Conservation (phyloP, 1,140 invertebrate species). For the Parasteatoda tepidariorum region DNA sequence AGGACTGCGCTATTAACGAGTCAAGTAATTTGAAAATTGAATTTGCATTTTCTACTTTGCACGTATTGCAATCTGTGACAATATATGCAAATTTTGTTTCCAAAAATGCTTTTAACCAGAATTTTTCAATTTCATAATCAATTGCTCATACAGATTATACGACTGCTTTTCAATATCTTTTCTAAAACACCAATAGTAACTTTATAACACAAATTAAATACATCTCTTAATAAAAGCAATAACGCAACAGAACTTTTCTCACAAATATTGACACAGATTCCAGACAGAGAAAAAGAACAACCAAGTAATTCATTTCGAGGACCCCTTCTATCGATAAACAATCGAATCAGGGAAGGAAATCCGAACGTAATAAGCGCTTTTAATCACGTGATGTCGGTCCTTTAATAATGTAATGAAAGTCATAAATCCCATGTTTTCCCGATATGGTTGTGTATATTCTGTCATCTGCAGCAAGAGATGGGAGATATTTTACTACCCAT, state of each 20-base stretch:
- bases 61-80: too few species aligned
- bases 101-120: too few species aligned
- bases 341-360: not conserved
- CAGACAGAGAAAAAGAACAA: conserved; percentile 7
- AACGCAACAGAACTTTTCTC: not conserved
- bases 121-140: too few species aligned
- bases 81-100: too few species aligned
- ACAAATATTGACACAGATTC: too few species aligned
- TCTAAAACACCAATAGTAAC: too few species aligned
- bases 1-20: too few species aligned
- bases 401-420: not conserved
- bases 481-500: not conserved
- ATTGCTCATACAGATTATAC: too few species aligned
- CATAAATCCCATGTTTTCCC: not conserved
- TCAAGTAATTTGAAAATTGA: too few species aligned
- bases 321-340: not conserved
- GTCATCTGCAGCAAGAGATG: not conserved
- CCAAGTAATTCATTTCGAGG: not conserved
- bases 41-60: too few species aligned
- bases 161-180: too few species aligned
- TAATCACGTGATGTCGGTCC: not conserved
- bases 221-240: not conserved
- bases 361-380: not conserved
- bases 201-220: too few species aligned
- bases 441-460: not conserved